These are phyloP conservation scores for Dolichopus griseipennis DNA, from an alignment of 2,888 invertebrate genomes.

Conservation along the genomic window DNA sequence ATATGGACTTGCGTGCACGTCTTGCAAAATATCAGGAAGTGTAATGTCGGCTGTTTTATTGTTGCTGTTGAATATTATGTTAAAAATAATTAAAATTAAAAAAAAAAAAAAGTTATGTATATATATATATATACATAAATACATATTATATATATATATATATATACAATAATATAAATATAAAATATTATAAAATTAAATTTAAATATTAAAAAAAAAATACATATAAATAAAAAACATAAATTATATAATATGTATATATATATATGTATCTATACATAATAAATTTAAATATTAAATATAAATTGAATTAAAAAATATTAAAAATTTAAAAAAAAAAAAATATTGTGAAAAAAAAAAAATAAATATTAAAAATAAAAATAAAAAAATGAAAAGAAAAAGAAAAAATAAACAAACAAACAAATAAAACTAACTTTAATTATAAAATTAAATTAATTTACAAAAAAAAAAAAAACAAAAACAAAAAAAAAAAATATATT, in stretches of 20 bases:
- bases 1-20: constrained; percentile 80
- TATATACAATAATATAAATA: constrained; percentile 19
- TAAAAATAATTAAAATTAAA: constrained; percentile 8
- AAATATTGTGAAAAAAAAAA: neutral
- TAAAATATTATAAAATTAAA: too few species aligned
- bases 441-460: constrained; percentile 21
- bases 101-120: neutral
- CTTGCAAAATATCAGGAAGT: constrained; percentile 81
- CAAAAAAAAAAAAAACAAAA: neutral
- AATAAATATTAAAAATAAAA: neutral
- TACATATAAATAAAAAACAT: too few species aligned
- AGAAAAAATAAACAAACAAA: constrained; percentile 22
- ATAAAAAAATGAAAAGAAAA: neutral
- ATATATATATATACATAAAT: neutral
- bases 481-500: neutral
- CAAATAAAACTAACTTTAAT: constrained; percentile 23
- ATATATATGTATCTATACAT: too few species aligned
- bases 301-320: neutral
- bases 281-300: too few species aligned
- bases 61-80: constrained; percentile 11
- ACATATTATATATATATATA: too few species aligned
- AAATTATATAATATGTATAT: too few species aligned
- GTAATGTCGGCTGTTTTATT: constrained; percentile 36
- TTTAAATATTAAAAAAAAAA: neutral
- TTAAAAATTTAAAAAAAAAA: neutral